Evolutionary conservation across 2,888 invertebrate genomes (phyloP).

Genomic region (Tetranychus truncatus): DNA sequence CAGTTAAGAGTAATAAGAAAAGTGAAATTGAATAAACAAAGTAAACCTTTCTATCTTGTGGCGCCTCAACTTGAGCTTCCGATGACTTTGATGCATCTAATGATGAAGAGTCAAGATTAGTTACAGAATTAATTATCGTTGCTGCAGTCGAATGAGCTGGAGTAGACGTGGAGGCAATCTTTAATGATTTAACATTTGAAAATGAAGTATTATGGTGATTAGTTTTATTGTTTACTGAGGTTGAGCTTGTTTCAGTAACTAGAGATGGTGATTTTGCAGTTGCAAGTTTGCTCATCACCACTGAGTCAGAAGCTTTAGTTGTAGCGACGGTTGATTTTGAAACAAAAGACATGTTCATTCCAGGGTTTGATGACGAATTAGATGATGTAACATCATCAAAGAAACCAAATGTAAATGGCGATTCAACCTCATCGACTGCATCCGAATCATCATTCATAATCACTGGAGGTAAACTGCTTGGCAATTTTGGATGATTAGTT

Average conservation of each 20-base stretch:
- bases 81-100: not conserved
- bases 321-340: too few relatives aligned
- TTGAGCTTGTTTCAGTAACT: not conserved
- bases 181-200: not conserved
- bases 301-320: too few relatives aligned
- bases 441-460: slow-evolving; percentile 16
- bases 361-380: not conserved
- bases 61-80: not conserved
- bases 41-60: not conserved
- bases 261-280: too few relatives aligned
- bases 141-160: not conserved
- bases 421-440: slow-evolving; percentile 7
- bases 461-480: slow-evolving; percentile 12
- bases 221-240: not conserved
- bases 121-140: not conserved
- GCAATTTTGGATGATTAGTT: not conserved
- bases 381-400: slow-evolving; percentile 14
- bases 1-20: not conserved
- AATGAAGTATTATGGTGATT: not conserved
- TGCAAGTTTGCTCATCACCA: too few relatives aligned
- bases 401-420: slow-evolving; percentile 17
- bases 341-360: too few relatives aligned
- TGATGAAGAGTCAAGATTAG: not conserved
- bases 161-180: not conserved
- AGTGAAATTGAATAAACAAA: not conserved